Evolutionary conservation across 64 coral and sea anemone species (phyloP), one percentile per base, ranked within the genome.

Genomic region (Hydrozoanthus tunicans): DNA sequence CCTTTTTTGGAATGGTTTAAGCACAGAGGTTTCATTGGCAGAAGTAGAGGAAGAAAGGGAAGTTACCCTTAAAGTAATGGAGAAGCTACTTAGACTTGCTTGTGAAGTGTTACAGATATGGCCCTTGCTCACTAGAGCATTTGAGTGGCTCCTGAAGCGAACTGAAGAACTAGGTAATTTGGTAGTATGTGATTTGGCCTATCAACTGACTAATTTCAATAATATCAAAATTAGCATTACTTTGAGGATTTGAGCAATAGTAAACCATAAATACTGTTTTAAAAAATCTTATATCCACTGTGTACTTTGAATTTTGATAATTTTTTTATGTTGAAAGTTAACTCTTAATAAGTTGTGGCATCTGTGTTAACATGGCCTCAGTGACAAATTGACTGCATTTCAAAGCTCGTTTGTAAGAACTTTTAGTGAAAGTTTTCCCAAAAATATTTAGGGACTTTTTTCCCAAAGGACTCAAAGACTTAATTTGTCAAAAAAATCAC

Each of bases 111-210:
- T 88, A 3, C 53, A 59, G 53, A 73, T 7, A 12, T 88, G 56
- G 5, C 68, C 84, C 1, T 88, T 69, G 59, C 74, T 88, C 74
- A 43, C 69, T 61, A 88, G 55, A 56, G 84, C 84, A 74, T 67
- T 88, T 51, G 84, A 88, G 74, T 88, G 84, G 84, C 69, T 88
- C 59, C 67, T 88, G 55, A 88, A 58, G 32, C n/a, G 69, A 74
- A 32, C 69, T 4, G 84, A 73, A 74, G 83, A 86, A 6, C 23
- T 86, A 20, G 83, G 83, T 86, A 73, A 58, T 52, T 12, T 25
- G 56, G 23, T 51, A 54, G 7, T 56, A 6, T 4, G 20, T 70
- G 20, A 70, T 17, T 27, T 73, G n/a, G 6, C 20, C 6, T 27
- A 5, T 73, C 9, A 20, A 6, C 23, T 26, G 26, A 14, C 26